These are phyloP conservation scores for Rhizoglyphus robini DNA, from an alignment of 1,140 invertebrate species.

Conservation along the genomic window DNA sequence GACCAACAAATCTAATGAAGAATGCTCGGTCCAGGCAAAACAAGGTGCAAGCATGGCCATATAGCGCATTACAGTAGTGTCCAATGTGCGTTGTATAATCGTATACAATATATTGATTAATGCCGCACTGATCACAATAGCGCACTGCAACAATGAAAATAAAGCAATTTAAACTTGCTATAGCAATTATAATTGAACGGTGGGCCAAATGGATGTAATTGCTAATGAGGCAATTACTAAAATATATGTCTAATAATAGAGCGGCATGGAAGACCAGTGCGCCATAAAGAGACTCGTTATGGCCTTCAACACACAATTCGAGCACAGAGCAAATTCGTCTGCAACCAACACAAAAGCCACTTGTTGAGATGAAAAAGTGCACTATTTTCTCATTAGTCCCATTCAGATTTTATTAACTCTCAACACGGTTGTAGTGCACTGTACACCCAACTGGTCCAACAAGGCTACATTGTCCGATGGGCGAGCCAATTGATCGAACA, in stretches of 20 bases:
- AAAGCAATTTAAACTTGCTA: not conserved
- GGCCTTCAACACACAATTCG: not conserved
- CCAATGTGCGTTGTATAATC: slow-evolving; percentile 10
- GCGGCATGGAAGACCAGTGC: not conserved
- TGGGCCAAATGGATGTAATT: not conserved
- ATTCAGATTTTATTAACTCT: slow-evolving; percentile 1
- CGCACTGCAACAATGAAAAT: not conserved
- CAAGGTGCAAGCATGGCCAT: not conserved
- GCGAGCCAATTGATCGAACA: not conserved
- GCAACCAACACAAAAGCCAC: not conserved
- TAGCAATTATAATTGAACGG: not conserved
- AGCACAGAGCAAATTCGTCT: no score
- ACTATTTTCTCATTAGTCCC: slow-evolving; percentile 6
- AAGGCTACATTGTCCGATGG: not conserved
- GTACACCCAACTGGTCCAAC: not conserved
- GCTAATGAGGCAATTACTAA: not conserved
- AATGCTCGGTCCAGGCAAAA: not conserved
- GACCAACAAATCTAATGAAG: slow-evolving; percentile 16
- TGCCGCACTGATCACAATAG: not conserved
- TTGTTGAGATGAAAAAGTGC: not conserved
- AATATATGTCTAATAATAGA: not conserved
- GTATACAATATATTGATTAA: slow-evolving; percentile 19
- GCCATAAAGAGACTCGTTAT: slow-evolving; percentile 4
- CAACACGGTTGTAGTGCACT: not conserved
- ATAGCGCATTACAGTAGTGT: not conserved